Conservation (phyloP, 2,113 vertebrate genomes). For the Crotalus tigris region DNA sequence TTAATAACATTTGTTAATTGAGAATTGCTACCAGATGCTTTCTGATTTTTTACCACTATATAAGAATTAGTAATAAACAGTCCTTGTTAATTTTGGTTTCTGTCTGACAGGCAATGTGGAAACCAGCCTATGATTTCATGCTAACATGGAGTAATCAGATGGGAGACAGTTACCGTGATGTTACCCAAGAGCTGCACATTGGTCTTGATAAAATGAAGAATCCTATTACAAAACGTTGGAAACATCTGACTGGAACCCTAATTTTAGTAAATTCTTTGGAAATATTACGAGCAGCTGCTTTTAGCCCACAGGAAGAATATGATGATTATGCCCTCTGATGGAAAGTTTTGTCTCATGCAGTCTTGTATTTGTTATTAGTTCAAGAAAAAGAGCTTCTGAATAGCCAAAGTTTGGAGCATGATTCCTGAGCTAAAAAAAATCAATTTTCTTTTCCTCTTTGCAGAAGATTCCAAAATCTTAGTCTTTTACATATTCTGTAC, state of each 20-base stretch:
- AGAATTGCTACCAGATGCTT: background rate
- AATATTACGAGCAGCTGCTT: slow-evolving; percentile 85
- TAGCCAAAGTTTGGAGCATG: slow-evolving; percentile 47
- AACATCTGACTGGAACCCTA: slow-evolving; percentile 92
- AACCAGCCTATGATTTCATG: slow-evolving; percentile 93
- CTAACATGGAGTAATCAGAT: slow-evolving; percentile 95
- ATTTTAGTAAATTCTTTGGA: slow-evolving; percentile 95
- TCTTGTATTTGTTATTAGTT: background rate
- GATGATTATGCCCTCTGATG: slow-evolving; percentile 88
- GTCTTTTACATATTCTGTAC: slow-evolving; percentile 14
- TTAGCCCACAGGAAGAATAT: slow-evolving; percentile 78
- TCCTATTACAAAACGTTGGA: slow-evolving; percentile 97
- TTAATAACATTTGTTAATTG: background rate
- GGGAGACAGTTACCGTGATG: slow-evolving; percentile 94
- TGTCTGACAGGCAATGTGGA: slow-evolving; percentile 91
- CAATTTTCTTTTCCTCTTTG: background rate
- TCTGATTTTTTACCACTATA: background rate
- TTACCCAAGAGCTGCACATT: slow-evolving; percentile 93
- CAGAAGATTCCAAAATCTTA: background rate
- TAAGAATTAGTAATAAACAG: background rate
- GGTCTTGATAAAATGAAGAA: slow-evolving; percentile 96
- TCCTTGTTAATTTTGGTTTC: background rate
- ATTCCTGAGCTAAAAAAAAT: slow-evolving; percentile 9
- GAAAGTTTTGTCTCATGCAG: fast-evolving
- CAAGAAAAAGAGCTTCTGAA: slow-evolving; percentile 1